Conservation (phyloP, 2,113 vertebrate genomes). For the Microcebus murinus region DNA sequence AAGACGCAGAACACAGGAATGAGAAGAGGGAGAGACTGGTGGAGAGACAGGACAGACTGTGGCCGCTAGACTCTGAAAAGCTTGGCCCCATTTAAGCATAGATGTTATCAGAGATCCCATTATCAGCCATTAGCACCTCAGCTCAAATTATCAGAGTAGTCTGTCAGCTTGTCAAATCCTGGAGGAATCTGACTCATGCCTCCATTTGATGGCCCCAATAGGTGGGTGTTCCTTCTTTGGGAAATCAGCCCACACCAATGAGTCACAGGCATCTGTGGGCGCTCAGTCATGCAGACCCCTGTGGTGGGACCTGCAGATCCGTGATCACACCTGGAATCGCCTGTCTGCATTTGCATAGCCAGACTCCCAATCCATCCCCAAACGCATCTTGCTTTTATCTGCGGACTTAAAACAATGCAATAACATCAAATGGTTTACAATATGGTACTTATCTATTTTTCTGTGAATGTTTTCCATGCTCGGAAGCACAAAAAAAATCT, state of each 20-base stretch:
- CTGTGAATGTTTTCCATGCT: background rate
- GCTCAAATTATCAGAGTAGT: background rate
- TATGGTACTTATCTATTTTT: background rate
- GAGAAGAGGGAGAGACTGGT: background rate
- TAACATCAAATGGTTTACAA: background rate
- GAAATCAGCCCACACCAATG: background rate
- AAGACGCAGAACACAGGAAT: background rate
- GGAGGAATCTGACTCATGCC: background rate
- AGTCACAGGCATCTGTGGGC: background rate
- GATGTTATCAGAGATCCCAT: constrained; percentile 16
- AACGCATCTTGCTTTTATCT: background rate
- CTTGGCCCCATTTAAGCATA: background rate
- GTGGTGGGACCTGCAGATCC: background rate
- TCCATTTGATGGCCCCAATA: background rate
- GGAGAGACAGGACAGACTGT: background rate
- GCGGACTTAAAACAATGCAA: background rate
- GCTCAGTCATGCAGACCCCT: background rate
- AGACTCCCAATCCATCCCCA: background rate
- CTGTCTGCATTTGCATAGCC: background rate
- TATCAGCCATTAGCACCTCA: constrained; percentile 14
- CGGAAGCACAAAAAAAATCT: background rate
- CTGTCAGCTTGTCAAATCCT: background rate
- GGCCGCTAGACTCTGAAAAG: background rate
- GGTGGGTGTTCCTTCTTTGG: background rate
- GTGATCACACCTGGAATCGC: background rate